A percentile compares a stretch with the other conserved stretches of the same genome.
Conservation (phyloP, 2,113 vertebrate species). For the Ameiurus melas region DNA sequence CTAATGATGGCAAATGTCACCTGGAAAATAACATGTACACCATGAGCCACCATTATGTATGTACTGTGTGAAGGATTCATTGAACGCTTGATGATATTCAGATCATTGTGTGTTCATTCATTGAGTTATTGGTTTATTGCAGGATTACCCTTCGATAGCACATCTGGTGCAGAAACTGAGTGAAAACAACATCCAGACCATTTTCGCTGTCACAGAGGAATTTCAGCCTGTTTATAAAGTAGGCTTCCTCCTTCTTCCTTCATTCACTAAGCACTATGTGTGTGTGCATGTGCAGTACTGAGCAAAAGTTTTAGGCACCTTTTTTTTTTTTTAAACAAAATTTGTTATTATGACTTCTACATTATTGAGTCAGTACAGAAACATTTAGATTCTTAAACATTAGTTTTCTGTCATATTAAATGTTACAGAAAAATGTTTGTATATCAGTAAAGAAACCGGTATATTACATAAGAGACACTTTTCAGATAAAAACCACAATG, state of each 20-base stretch:
- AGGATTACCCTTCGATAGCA: slow-evolving; percentile 97
- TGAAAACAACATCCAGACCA: slow-evolving; percentile 98
- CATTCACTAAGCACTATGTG: not conserved
- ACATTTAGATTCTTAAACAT: no score
- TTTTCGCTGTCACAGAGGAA: slow-evolving; percentile 96
- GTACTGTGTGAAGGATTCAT: slow-evolving; percentile 52
- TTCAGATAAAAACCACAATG: no score
- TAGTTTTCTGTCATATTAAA: no score
- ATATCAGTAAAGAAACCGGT: no score
- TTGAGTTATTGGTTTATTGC: not conserved
- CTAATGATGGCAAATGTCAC: slow-evolving; percentile 95
- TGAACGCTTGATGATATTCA: not conserved
- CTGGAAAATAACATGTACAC: slow-evolving; percentile 91
- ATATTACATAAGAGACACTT: no score
- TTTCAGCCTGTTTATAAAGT: slow-evolving; percentile 98
- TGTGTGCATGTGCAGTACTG: not conserved
- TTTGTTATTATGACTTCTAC: no score
- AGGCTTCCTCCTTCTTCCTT: slow-evolving; percentile 42
- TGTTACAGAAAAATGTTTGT: no score
- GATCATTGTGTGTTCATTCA: not conserved
- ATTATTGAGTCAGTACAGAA: no score
- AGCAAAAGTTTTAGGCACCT: no score
- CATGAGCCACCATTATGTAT: slow-evolving; percentile 98
- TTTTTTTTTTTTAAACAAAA: no score
- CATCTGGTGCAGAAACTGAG: slow-evolving; percentile 97